Percentiles rank a stretch among this genome's conserved stretches.
These are phyloP conservation scores for Parazoanthus darwini DNA, from an alignment of 92 coral and sea anemone genomes.

Conservation along the genomic window DNA sequence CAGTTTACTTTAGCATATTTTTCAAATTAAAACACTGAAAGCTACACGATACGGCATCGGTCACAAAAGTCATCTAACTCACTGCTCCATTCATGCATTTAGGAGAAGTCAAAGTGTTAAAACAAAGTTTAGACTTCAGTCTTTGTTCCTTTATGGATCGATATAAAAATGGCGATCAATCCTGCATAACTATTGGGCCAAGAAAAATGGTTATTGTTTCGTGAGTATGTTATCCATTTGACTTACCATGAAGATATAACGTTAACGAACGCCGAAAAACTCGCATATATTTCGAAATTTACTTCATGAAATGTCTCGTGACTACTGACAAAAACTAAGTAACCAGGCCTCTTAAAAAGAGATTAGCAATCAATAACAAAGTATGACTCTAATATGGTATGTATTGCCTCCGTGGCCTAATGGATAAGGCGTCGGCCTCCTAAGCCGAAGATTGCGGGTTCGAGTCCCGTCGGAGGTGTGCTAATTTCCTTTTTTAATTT, in stretches of 20 bases:
- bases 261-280: not conserved
- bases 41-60: too few relatives aligned
- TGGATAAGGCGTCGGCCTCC: slow-evolving; percentile 86
- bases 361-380: not conserved
- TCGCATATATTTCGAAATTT: not conserved
- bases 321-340: not conserved
- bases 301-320: not conserved
- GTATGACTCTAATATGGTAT: rapidly evolving
- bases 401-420: slow-evolving; percentile 69
- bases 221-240: not conserved
- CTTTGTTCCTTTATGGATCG: too few relatives aligned
- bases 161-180: not conserved
- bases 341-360: not conserved
- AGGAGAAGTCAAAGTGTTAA: too few relatives aligned
- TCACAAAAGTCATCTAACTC: too few relatives aligned
- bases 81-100: too few relatives aligned
- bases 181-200: not conserved
- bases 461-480: slow-evolving; percentile 63
- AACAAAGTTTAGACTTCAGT: too few relatives aligned
- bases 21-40: too few relatives aligned
- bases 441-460: slow-evolving; percentile 67
- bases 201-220: not conserved
- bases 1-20: too few relatives aligned
- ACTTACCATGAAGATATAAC: not conserved
- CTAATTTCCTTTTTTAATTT: not conserved